phyloP scores from a whole-genome alignment of 23 tunicate species.

The Oikopleura vanhoeffeni region DNA sequence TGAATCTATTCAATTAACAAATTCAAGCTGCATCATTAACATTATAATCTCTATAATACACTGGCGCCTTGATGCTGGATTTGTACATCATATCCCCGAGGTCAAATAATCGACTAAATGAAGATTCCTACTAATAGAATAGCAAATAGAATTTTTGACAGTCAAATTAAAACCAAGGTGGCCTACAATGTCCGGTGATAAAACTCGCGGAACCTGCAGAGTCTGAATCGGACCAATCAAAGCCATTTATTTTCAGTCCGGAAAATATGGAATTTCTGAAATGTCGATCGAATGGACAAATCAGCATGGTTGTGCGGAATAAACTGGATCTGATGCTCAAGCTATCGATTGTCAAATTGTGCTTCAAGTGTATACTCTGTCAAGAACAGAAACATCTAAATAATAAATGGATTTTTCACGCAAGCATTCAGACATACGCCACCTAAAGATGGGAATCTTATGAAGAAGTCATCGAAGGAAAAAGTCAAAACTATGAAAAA shows the following conservation, averaged over 20 bases:
- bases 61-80: conserved; percentile 26
- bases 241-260: conserved; percentile 25
- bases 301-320: conserved; percentile 88
- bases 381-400: not conserved
- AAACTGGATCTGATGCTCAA: conserved; percentile 38
- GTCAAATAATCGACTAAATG: conserved; percentile 61
- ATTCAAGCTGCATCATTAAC: too few relatives aligned
- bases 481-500: not conserved
- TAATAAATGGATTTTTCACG: conserved; percentile 37
- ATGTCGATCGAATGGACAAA: conserved; percentile 62
- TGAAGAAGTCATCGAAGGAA: not conserved
- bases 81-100: conserved; percentile 56
- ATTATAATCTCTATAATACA: too few relatives aligned
- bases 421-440: conserved; percentile 18
- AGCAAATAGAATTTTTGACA: conserved; percentile 48
- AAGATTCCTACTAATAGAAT: conserved; percentile 34
- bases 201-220: conserved; percentile 6
- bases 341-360: conserved; percentile 41
- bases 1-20: too few relatives aligned
- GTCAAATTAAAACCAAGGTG: conserved; percentile 63
- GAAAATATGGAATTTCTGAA: conserved; percentile 36
- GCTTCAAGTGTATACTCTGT: not conserved
- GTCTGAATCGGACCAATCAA: conserved; percentile 31
- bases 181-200: conserved; percentile 91
- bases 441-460: not conserved